Conservation (phyloP, 2,797 vertebrate species). For the Mormyrus hasselquistii region DNA sequence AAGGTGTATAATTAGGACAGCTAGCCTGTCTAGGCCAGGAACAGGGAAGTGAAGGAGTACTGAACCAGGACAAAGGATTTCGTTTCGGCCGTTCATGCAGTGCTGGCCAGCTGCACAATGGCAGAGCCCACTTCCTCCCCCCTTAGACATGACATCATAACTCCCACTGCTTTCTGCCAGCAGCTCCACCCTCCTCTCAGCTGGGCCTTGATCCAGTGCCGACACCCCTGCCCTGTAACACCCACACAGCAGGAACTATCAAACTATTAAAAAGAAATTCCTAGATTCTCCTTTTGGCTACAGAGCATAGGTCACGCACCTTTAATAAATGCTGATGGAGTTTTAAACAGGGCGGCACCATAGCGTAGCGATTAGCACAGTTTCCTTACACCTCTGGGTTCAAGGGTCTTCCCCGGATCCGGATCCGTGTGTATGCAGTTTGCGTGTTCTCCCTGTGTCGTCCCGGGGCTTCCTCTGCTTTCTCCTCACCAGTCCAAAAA, state of each 20-base stretch:
- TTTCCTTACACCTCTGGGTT: neutral
- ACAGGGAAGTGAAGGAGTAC: constrained; percentile 3
- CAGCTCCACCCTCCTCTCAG: constrained; percentile 31
- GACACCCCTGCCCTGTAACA: neutral
- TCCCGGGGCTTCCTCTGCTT: neutral
- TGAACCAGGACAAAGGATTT: constrained; percentile 43
- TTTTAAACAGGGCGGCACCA: neutral
- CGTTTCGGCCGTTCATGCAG: constrained; percentile 32
- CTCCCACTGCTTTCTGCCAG: constrained; percentile 31
- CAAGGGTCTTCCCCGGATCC: neutral
- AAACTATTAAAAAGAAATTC: neutral
- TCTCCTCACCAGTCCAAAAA: neutral
- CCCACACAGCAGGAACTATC: neutral
- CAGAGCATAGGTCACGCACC: neutral
- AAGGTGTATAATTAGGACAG: constrained; percentile 54
- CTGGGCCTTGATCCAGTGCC: neutral
- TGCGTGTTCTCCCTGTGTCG: neutral
- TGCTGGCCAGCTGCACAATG: constrained; percentile 44
- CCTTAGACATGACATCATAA: constrained; percentile 47
- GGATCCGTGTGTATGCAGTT: neutral
- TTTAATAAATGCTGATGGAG: neutral
- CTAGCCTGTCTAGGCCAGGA: constrained; percentile 30
- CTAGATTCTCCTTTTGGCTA: neutral
- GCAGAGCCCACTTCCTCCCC: constrained; percentile 36
- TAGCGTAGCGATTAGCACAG: neutral